phyloP scores from a whole-genome alignment of 2,113 vertebrate genomes.

The Shinisaurus crocodilurus region DNA sequence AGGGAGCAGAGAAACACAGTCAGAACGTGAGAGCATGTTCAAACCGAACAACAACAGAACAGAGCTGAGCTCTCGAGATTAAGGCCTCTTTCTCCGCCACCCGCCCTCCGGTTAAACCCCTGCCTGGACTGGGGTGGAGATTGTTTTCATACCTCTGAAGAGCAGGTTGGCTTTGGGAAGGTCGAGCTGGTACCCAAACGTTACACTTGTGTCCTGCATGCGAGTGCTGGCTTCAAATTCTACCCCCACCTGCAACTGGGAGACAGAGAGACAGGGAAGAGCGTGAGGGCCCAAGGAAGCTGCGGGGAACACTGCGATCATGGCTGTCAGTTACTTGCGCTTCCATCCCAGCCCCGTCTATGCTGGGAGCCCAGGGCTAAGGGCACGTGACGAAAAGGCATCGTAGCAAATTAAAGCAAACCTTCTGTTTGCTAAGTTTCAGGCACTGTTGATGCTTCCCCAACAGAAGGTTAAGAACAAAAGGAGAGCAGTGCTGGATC shows the following conservation, averaged over 20 bases:
- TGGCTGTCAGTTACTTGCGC: too few species aligned
- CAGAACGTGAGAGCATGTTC: not conserved
- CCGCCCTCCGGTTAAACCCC: too few species aligned
- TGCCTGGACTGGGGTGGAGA: not conserved
- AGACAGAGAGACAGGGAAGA: not conserved
- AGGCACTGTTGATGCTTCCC: not conserved
- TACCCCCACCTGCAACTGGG: conserved; percentile 90
- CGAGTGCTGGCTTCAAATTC: conserved; percentile 90
- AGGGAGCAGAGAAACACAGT: not conserved
- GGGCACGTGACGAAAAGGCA: not conserved
- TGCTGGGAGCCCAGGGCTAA: not conserved
- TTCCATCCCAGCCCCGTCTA: too few species aligned
- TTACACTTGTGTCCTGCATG: conserved; percentile 89
- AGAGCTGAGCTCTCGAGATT: not conserved
- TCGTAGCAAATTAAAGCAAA: not conserved
- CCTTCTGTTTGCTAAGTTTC: not conserved
- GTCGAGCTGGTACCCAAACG: conserved; percentile 91
- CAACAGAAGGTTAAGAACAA: not conserved
- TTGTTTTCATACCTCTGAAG: conserved; percentile 84
- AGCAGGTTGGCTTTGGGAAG: conserved; percentile 91
- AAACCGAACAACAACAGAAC: not conserved
- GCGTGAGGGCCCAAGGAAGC: not conserved
- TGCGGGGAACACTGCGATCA: not conserved
- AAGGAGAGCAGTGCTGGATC: too few species aligned
- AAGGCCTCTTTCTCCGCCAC: too few species aligned